Base-by-base conservation (phyloP, 2,113 vertebrate genomes). In the Hippocampus mohnikei region DNA sequence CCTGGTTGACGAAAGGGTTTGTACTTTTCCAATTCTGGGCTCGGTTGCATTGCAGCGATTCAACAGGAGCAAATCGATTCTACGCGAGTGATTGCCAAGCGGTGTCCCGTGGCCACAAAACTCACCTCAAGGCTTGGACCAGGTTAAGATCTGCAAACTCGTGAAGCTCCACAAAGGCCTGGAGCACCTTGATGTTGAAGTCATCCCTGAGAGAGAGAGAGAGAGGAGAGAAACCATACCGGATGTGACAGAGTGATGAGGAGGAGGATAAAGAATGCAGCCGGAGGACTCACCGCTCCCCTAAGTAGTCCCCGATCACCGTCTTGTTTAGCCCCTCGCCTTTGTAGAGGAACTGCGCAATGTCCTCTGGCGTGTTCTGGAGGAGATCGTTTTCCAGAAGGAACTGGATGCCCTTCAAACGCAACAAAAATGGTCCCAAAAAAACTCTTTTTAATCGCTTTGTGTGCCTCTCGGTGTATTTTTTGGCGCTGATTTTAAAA, bases 61-160 rank as follows among this genome's bases (percentile, higher is more conserved):
- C 33, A 37, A 37, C 33, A 37, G 33, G 33, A 6, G 33, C 33
- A 37, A 37, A 37, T 37, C 33, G 33, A 37, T 37, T 37, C 33
- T 37, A 1, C 2, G 5, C 33, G 33, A 37, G 33, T 37, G 33
- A 37, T 37, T 37, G 33, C 33, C 33, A 37, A 37, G 33, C 33
- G 5, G 33, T 37, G 5, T 37, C 33, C 33, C 33, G 33, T 37
- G 33, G 33, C 33, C n/a, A n/a, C n/a, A n/a, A 13, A 11, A 66
- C 92, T 88, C 80, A 98, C 97, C 97, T 94, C 92, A 99, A 95
- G 65, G 97, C 97, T 83, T 99, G 97, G 50, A 99, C 97, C 8
- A 99, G 95, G 91, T 98, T 98, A 90, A 99, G 95, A 89, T 99
- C 96, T 33, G 96, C 96, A 89, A 99, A 99, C 91, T 99, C 97